Conservation (phyloP, 2,113 vertebrate genomes). For the Zosterops pallidus region DNA sequence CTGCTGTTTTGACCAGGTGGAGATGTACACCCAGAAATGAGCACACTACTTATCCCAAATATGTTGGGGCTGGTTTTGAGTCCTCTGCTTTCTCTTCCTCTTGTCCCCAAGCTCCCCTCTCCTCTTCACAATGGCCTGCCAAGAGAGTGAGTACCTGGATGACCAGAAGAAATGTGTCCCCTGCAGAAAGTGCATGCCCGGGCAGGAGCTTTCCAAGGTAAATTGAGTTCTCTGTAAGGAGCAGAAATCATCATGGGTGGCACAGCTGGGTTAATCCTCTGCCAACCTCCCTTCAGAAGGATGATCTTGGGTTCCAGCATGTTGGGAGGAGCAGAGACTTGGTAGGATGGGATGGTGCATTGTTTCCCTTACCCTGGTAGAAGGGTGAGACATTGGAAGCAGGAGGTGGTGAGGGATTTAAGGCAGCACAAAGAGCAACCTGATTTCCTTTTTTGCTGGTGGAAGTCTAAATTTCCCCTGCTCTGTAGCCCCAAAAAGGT, state of each 20-base stretch:
- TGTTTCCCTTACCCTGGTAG: not conserved
- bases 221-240: not conserved
- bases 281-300: not conserved
- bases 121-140: conserved; percentile 58
- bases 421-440: not conserved
- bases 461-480: not conserved
- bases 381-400: not conserved
- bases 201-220: conserved; percentile 83
- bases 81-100: not conserved
- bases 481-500: not conserved
- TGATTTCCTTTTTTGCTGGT: not conserved
- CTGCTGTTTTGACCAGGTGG: not conserved
- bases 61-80: not conserved
- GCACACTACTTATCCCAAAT: not conserved
- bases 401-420: not conserved
- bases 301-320: not conserved
- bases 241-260: not conserved
- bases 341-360: not conserved
- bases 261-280: not conserved
- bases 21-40: not conserved
- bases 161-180: conserved; percentile 68
- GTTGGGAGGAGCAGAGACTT: not conserved
- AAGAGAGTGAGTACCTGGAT: conserved; percentile 73
- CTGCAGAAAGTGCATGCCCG: conserved; percentile 78
- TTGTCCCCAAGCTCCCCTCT: not conserved